Conservation (phyloP, 2,113 vertebrate genomes). For the Ascaphus truei region DNA sequence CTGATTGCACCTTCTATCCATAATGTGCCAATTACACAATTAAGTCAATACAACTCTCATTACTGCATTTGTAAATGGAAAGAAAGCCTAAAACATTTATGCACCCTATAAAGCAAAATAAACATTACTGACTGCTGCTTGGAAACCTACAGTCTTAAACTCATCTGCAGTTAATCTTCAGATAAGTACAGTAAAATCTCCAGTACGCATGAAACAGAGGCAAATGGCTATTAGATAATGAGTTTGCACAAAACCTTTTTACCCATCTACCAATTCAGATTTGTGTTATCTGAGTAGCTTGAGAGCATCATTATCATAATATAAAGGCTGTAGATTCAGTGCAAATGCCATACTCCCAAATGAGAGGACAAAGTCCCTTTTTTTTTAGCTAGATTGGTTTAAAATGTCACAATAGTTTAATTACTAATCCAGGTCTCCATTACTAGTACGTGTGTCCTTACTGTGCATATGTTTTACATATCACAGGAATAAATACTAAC, state of each 20-base stretch:
- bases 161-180: slow-evolving; percentile 18
- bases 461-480: too few relatives aligned
- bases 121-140: not conserved
- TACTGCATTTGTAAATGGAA: not conserved
- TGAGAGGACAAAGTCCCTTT: not conserved
- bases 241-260: slow-evolving; percentile 11
- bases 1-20: too few relatives aligned
- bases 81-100: slow-evolving; percentile 15
- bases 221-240: slow-evolving; percentile 13
- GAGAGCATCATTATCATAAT: not conserved
- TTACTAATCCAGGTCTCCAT: too few relatives aligned
- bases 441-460: too few relatives aligned
- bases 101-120: slow-evolving; percentile 24
- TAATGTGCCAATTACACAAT: slow-evolving; percentile 17
- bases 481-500: too few relatives aligned
- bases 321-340: not conserved
- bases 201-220: slow-evolving; percentile 14
- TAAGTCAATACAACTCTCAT: slow-evolving; percentile 14
- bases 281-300: not conserved
- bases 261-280: not conserved
- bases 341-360: not conserved
- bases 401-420: not conserved
- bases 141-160: slow-evolving; percentile 13
- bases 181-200: slow-evolving; percentile 24
- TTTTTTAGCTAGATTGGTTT: not conserved